These are phyloP conservation scores for Phylloscopus whistleri DNA, from an alignment of 2,113 vertebrate genomes.

Conservation along the genomic window DNA sequence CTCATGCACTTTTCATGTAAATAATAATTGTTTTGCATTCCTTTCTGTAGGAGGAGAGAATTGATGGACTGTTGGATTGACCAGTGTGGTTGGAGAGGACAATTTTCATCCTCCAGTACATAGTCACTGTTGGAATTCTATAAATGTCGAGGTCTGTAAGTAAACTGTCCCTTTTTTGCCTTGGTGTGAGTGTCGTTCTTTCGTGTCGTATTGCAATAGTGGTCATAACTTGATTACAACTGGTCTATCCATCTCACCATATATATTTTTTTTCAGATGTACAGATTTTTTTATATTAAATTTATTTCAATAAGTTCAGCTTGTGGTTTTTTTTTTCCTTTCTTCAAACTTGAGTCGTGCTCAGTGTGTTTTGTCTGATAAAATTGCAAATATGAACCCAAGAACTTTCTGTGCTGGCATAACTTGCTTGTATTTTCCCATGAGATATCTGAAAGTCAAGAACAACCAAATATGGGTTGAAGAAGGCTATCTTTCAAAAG, in stretches of 20 bases:
- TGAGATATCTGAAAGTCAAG: not conserved
- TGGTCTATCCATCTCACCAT: not conserved
- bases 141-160: too few species aligned
- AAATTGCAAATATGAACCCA: not conserved
- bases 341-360: not conserved
- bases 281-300: not conserved
- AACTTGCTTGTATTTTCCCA: not conserved
- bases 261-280: not conserved
- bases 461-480: not conserved
- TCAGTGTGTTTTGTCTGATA: not conserved
- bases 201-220: too few species aligned
- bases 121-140: too few species aligned
- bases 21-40: too few species aligned
- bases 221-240: not conserved
- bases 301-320: not conserved
- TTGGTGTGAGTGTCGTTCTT: too few species aligned
- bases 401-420: not conserved
- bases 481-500: not conserved
- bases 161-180: too few species aligned
- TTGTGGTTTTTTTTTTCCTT: not conserved
- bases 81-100: too few species aligned
- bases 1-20: too few species aligned
- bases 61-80: too few species aligned
- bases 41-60: too few species aligned
- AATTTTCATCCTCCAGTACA: too few species aligned